phyloP scores from a whole-genome alignment of 2,888 invertebrate species.

The Hylaea fasciaria region DNA sequence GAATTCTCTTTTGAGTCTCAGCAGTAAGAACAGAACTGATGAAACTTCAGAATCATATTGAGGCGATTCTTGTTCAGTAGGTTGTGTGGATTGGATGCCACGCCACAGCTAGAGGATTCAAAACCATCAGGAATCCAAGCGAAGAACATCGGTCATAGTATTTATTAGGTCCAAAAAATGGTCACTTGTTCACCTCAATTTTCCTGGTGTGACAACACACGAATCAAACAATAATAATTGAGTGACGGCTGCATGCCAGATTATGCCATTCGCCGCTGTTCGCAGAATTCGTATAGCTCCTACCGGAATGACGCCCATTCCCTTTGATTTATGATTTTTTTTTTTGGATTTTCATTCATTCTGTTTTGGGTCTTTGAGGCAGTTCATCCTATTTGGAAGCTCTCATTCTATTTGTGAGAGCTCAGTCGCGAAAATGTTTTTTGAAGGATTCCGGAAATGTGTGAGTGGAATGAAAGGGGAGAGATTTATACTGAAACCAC shows the following conservation, averaged over 20 bases:
- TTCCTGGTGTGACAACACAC: slow-evolving; percentile 23
- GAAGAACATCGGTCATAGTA: too few species aligned
- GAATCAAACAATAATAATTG: slow-evolving; percentile 33
- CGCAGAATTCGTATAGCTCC: slow-evolving; percentile 20
- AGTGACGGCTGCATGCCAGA: slow-evolving; percentile 35
- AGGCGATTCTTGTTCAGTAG: too few species aligned
- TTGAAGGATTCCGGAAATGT: slow-evolving; percentile 1
- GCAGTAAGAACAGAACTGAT: too few species aligned
- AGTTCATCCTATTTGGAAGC: slow-evolving; percentile 14
- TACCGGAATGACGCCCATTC: slow-evolving; percentile 21
- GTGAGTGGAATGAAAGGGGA: not conserved
- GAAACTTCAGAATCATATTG: too few species aligned
- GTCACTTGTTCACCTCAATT: not conserved
- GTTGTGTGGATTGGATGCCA: too few species aligned
- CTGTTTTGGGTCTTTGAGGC: slow-evolving; percentile 13
- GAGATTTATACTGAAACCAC: too few species aligned
- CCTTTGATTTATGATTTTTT: slow-evolving; percentile 28
- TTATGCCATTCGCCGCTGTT: slow-evolving; percentile 31
- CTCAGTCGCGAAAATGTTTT: slow-evolving; percentile 9
- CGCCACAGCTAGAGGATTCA: too few species aligned
- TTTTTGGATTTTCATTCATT: slow-evolving; percentile 25
- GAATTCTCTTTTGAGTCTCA: too few species aligned
- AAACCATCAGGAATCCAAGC: too few species aligned
- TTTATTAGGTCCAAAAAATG: not conserved
- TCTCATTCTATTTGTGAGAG: not conserved